These are phyloP conservation scores for Ochlodes sylvanus DNA, from an alignment of 2,888 invertebrate genomes.

Conservation along the genomic window DNA sequence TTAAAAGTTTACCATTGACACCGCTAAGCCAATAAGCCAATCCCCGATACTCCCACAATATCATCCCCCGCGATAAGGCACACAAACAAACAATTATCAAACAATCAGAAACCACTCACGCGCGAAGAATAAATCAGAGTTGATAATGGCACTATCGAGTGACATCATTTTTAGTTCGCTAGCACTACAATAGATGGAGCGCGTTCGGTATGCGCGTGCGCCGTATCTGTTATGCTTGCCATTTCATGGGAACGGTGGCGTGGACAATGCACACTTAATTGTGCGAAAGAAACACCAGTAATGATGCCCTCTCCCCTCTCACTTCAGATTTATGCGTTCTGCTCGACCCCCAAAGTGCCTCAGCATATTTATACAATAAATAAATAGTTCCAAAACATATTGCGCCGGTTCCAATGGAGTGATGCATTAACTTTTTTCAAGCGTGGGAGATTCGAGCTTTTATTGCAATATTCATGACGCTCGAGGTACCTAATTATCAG, in stretches of 20 bases:
- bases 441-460: conserved; percentile 64
- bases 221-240: conserved; percentile 58
- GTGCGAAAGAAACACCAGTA: conserved; percentile 78
- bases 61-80: conserved; percentile 57
- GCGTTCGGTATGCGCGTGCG: conserved; percentile 63
- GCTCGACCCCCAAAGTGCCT: conserved; percentile 73
- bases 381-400: conserved; percentile 78
- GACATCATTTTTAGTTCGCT: conserved; percentile 67
- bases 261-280: conserved; percentile 80
- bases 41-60: conserved; percentile 67
- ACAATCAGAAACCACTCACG: conserved; percentile 75
- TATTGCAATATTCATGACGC: conserved; percentile 42
- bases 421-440: conserved; percentile 66
- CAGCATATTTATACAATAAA: conserved; percentile 71
- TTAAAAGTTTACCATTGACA: conserved; percentile 27
- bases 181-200: conserved; percentile 67
- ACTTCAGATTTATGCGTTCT: conserved; percentile 68
- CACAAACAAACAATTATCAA: conserved; percentile 81
- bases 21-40: conserved; percentile 66
- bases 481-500: conserved; percentile 11
- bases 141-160: conserved; percentile 67
- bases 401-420: conserved; percentile 61
- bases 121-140: conserved; percentile 73
- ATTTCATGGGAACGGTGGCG: conserved; percentile 79
- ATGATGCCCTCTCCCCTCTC: conserved; percentile 66